Evolutionary conservation across 1,140 invertebrate genomes (phyloP).

Genomic region (Panagrolaimus sp.): DNA sequence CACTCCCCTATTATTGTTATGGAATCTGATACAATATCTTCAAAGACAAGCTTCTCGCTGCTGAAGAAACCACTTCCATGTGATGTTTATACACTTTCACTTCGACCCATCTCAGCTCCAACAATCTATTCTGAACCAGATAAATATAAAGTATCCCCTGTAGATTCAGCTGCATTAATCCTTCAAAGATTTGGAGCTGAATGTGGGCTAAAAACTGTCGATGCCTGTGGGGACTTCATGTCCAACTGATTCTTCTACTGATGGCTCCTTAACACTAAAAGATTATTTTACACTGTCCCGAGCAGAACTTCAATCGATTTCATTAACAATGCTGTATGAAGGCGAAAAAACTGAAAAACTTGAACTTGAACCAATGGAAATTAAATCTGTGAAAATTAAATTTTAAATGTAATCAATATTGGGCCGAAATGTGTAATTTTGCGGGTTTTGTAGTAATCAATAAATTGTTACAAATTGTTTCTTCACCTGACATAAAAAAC

Average conservation of each 20-base stretch:
- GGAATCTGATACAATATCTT: too few species aligned
- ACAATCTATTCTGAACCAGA: neutral
- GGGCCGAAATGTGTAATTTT: too few species aligned
- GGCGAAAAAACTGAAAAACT: neutral
- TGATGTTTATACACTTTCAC: neutral
- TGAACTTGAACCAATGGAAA: neutral
- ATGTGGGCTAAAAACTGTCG: neutral
- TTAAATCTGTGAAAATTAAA: constrained; percentile 3
- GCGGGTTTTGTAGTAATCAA: too few species aligned
- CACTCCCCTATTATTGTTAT: constrained; percentile 4
- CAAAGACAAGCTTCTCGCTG: neutral
- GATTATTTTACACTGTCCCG: neutral
- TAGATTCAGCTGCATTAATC: neutral
- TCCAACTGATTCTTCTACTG: neutral
- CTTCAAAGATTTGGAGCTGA: neutral
- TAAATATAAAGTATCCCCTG: neutral
- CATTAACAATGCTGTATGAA: neutral
- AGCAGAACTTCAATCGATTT: neutral
- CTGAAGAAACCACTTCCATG: neutral
- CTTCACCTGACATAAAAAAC: too few species aligned
- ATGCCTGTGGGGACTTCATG: neutral
- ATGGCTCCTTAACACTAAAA: neutral
- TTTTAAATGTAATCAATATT: neutral
- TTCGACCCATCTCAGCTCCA: neutral
- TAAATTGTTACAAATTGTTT: too few species aligned